Evolutionary conservation across 2,113 vertebrate genomes (phyloP).

Genomic region (Lutjanus erythropterus): DNA sequence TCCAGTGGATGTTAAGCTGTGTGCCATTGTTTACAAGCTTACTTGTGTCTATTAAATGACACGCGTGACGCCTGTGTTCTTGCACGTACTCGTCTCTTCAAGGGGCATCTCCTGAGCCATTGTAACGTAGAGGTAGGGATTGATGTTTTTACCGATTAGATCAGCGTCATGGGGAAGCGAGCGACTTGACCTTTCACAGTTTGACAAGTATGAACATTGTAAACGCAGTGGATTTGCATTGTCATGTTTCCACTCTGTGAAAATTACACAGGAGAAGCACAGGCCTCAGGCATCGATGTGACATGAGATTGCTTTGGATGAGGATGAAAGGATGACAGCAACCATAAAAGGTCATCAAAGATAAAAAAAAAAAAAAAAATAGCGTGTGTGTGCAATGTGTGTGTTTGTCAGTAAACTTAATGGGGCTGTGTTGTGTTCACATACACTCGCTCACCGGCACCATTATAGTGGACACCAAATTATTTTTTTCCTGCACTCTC

Average conservation of each 20-base stretch:
- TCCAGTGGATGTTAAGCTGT: not conserved
- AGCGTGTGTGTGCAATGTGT: slow-evolving; percentile 5
- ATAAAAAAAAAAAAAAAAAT: slow-evolving; percentile 20
- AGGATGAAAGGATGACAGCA: slow-evolving; percentile 54
- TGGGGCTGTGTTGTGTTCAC: slow-evolving; percentile 17
- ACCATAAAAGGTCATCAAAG: slow-evolving; percentile 48
- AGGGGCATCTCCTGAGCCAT: slow-evolving; percentile 26
- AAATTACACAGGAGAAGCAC: slow-evolving; percentile 37
- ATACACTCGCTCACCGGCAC: slow-evolving; percentile 9
- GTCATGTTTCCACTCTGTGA: slow-evolving; percentile 60
- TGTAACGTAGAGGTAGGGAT: slow-evolving; percentile 42
- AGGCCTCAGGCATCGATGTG: slow-evolving; percentile 30
- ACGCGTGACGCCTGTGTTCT: not conserved
- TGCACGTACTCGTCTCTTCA: slow-evolving; percentile 22
- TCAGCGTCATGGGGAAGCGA: slow-evolving; percentile 58
- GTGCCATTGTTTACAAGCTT: slow-evolving; percentile 24
- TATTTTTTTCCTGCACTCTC: slow-evolving; percentile 31
- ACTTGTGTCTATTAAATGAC: slow-evolving; percentile 24
- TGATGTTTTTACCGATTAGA: slow-evolving; percentile 79
- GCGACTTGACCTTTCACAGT: slow-evolving; percentile 79
- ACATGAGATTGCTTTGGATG: slow-evolving; percentile 56
- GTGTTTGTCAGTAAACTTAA: slow-evolving; percentile 14
- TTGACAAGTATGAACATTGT: slow-evolving; percentile 74
- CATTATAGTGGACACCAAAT: slow-evolving; percentile 41
- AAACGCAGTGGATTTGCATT: slow-evolving; percentile 73